Evolutionary conservation across 2,888 invertebrate genomes (phyloP), one percentile per base, ranked within the genome.

Genomic region (Limnephilus marmoratus): DNA sequence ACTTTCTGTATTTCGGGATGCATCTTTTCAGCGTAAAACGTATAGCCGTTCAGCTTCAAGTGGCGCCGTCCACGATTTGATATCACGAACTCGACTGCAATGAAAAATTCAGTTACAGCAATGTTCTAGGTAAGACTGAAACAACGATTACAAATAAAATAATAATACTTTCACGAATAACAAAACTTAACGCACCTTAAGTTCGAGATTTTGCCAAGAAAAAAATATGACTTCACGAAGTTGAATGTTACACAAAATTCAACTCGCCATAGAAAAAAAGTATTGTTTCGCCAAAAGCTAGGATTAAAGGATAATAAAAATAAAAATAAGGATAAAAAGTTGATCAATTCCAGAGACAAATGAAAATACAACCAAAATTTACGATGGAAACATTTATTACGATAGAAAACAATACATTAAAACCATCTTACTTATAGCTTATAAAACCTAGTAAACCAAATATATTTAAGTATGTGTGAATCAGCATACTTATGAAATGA

Each of bases 61-160:
- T 96, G 96, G 93, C 96, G 95, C 93, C 96, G 95, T 80, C 96
- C 96, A 80, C 96, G 96, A 94, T 96, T 96, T 93, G 96, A 96
- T 95, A 96, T 96, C 95, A 96, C 96, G 96, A 96, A 96, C 94
- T 96, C 96, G 94, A 96, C 96, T 96, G 96, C 93, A 96, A 91
- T 29, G 31, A 31, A 81, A 89, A 34, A 34, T 24, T 24, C 3
- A 11, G 88, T 91, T 91, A 88, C 53, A 88, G 88, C 49, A 37
- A 88, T 53, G 86, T 88, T 91, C 91, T 5, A 85, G 53, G 15
- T 49, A 53, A 18, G 53, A 18, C 18, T 53, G 13, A 53, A 53
- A 18, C 18, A 53, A 53, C 7, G 18, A 53, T 53, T 53, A 53
- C 18, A 53, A 3, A 53, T 18, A 53, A 2, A 31, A 53, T 53